A percentile compares a stretch with the other conserved stretches of the same genome.
These are phyloP conservation scores for Papilio xuthus DNA, from an alignment of 1,140 invertebrate genomes.

Conservation along the genomic window DNA sequence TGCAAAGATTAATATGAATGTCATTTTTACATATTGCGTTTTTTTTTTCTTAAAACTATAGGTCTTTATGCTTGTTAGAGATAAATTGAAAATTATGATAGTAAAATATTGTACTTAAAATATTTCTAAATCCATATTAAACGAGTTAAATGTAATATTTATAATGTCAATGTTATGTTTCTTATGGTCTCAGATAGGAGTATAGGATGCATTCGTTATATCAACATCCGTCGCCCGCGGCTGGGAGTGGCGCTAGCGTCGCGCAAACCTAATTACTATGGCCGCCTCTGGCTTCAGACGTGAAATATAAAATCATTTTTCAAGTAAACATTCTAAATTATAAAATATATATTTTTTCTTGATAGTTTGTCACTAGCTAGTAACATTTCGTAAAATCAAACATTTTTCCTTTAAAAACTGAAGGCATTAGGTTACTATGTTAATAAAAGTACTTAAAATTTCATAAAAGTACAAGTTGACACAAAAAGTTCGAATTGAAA, in stretches of 20 bases:
- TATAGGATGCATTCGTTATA: slow-evolving; percentile 43
- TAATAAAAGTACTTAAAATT: no score
- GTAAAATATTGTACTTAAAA: not conserved
- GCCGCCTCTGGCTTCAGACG: slow-evolving; percentile 42
- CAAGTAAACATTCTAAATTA: no score
- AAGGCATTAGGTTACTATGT: no score
- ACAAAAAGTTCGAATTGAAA: not conserved
- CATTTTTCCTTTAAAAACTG: no score
- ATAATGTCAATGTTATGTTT: not conserved
- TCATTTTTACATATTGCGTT: no score
- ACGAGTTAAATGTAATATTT: not conserved
- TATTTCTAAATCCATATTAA: not conserved
- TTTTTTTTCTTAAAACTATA: no score
- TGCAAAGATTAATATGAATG: no score
- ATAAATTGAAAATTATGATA: not conserved
- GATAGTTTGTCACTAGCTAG: no score
- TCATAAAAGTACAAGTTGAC: not conserved
- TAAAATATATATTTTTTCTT: no score
- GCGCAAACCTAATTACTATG: slow-evolving; percentile 68
- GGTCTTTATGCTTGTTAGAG: no score
- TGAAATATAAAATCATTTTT: slow-evolving; percentile 13
- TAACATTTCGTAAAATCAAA: no score
- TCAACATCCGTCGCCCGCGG: slow-evolving; percentile 48
- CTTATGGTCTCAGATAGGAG: not conserved
- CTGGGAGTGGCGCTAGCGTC: slow-evolving; percentile 54